phyloP scores from a whole-genome alignment of 2,113 vertebrate genomes.

The Taxidea taxus region DNA sequence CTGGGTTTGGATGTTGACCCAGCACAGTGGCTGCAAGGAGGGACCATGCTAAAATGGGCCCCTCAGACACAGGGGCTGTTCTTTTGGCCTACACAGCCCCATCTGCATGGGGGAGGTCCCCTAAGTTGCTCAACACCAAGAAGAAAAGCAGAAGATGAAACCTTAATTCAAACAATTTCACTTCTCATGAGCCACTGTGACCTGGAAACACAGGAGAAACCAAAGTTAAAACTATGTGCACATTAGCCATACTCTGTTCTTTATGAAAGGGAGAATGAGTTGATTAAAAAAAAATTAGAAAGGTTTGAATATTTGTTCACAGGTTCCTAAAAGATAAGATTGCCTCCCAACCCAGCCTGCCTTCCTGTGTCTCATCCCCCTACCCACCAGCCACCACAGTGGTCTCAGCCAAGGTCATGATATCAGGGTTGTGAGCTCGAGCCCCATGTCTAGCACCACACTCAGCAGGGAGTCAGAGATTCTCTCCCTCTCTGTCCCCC shows the following conservation, averaged over 20 bases:
- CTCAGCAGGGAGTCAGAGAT: neutral
- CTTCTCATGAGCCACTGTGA: neutral
- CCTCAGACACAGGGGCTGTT: rapidly evolving
- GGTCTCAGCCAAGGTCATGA: neutral
- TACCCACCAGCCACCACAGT: neutral
- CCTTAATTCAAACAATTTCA: neutral
- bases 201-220: neutral
- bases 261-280: neutral
- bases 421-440: neutral
- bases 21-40: rapidly evolving
- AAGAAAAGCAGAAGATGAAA: constrained; percentile 5
- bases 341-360: neutral
- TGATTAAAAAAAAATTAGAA: neutral
- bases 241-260: neutral
- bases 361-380: neutral
- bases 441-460: neutral
- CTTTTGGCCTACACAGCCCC: neutral
- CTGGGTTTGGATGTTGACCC: neutral
- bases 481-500: neutral
- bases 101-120: neutral
- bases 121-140: neutral
- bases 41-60: neutral
- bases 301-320: neutral
- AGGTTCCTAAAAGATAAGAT: neutral
- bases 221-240: neutral